phyloP scores from a whole-genome alignment of 2,888 invertebrate genomes.

The Pimpla rufipes region DNA sequence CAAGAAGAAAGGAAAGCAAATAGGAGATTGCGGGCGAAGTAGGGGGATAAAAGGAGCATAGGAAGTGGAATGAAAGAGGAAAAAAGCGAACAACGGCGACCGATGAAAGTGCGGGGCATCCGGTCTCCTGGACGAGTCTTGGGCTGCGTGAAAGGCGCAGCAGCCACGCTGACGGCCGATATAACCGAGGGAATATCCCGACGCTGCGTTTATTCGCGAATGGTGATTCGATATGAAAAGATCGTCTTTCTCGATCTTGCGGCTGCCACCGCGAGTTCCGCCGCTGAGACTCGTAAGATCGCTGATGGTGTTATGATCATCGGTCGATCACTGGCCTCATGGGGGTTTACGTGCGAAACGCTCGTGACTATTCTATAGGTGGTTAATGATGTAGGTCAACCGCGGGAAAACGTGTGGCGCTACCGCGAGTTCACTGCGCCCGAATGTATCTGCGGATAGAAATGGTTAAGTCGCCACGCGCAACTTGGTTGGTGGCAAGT shows the following conservation, averaged over 20 bases:
- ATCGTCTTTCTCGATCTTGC: constrained; percentile 39
- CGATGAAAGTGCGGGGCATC: constrained; percentile 78
- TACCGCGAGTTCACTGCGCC: background rate
- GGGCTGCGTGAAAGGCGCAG: constrained; percentile 77
- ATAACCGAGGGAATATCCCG: constrained; percentile 53
- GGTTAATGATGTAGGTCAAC: constrained; percentile 14
- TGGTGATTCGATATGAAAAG: constrained; percentile 47
- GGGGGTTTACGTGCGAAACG: constrained; percentile 13
- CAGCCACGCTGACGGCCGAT: constrained; percentile 31
- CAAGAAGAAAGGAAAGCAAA: constrained; percentile 74
- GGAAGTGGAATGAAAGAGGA: constrained; percentile 63
- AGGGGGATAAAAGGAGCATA: constrained; percentile 70
- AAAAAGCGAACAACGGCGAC: constrained; percentile 59
- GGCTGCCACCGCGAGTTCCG: background rate
- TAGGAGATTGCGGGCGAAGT: constrained; percentile 68
- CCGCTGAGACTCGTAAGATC: constrained; percentile 2
- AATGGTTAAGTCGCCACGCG: background rate
- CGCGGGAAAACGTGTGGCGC: constrained; percentile 1
- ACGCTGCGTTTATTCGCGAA: constrained; percentile 17
- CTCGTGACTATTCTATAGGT: too few relatives aligned
- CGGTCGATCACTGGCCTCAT: background rate
- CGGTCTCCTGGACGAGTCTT: constrained; percentile 58
- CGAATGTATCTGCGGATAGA: background rate
- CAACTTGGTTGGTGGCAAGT: background rate
- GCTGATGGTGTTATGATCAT: constrained; percentile 21